Conservation (phyloP, 2,888 invertebrate genomes). For the Pteria penguin region DNA sequence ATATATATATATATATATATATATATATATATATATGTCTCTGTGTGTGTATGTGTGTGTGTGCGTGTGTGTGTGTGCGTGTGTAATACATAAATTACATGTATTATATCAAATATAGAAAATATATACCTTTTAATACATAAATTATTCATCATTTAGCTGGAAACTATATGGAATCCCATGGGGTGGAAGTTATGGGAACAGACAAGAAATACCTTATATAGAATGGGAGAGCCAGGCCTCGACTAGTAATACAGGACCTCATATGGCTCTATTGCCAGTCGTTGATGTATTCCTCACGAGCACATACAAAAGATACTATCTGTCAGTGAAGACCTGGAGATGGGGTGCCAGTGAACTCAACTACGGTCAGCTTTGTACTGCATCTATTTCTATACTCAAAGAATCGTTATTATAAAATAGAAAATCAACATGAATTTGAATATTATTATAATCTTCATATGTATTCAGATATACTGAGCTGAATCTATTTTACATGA, state of each 20-base stretch:
- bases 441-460: neutral
- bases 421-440: neutral
- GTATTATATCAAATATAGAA: too few species aligned
- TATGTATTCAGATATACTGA: neutral
- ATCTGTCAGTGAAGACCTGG: constrained; percentile 46
- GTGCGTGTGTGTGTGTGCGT: too few species aligned
- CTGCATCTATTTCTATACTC: too few species aligned
- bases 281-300: constrained; percentile 17
- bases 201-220: constrained; percentile 7
- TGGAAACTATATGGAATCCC: constrained; percentile 43
- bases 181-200: constrained; percentile 2
- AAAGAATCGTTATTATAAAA: neutral
- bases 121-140: too few species aligned
- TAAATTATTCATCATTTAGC: constrained; percentile 17
- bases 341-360: constrained; percentile 48
- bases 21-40: too few species aligned
- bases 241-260: constrained; percentile 42
- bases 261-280: constrained; percentile 40
- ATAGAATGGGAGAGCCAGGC: constrained; percentile 35
- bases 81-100: too few species aligned
- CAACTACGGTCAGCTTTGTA: constrained; percentile 34
- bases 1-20: too few species aligned
- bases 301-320: constrained; percentile 30
- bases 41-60: too few species aligned
- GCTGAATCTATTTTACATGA: too few species aligned